Evolutionary conservation across 2,888 invertebrate species (phyloP), one percentile per base, ranked within the genome.

Genomic region (Ferdinandea cuprea): DNA sequence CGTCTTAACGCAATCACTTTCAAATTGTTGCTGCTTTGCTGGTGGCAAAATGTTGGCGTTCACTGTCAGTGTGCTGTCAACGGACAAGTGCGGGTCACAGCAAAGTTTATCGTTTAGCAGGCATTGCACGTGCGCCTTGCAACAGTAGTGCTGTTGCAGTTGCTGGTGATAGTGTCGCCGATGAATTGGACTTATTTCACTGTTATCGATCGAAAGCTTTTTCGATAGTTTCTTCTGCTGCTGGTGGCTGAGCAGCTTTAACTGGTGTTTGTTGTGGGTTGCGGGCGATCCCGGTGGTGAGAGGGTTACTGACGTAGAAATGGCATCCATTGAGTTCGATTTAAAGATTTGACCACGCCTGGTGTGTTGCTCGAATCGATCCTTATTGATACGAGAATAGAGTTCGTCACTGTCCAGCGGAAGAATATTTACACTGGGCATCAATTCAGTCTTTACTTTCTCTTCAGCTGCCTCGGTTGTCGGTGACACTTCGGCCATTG

Each of bases 241-340:
- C 8, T 88, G 86, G 50, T 87, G 86, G 50, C 87, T 88, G 28
- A 89, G 87, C 1, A 87, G 87, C 6, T 87, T 88, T 8, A 87
- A 86, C 17, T 89, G 88, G 2, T 87, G 88, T 63, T 68, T 78
- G 58, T 46, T 48, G 13, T 52, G 54, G 15, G 40, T 44, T 4
- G 87, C 88, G 1, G 90, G 89, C n/a, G 89, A 88, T 13, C 85
- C 76, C 0, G 89, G 89, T n/a, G 90, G 89, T n/a, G 89, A 89
- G 11, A 88, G 86, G 19, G 86, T 86, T 42, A 87, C 88, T 1
- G 89, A 87, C 61, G 89, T 87, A 2, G 90, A 89, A 30, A 91
- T 89, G 76, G 89, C 88, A 86, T 91, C 91, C 25, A 91, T 72
- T 1, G 91, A 91, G 80, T 87, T 91, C 1, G 91, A 90, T 85